These are phyloP conservation scores for Mystacornis crossleyi DNA, from an alignment of 2,113 vertebrate genomes.

Conservation along the genomic window DNA sequence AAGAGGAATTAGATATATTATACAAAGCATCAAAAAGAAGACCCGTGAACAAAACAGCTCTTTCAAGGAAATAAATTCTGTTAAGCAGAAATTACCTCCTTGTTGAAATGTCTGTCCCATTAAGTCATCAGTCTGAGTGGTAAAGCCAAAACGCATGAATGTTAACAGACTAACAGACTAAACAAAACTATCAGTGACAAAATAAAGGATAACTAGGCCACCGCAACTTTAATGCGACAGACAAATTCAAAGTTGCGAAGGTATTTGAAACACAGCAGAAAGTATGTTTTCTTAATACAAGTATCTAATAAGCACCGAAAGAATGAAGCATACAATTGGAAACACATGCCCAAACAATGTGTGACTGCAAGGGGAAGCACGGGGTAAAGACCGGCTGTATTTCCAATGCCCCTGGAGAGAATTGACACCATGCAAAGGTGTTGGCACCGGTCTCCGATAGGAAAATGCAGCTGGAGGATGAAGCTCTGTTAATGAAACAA, in stretches of 20 bases:
- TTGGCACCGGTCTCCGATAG: not conserved
- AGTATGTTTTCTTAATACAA: constrained; percentile 25
- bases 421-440: not conserved
- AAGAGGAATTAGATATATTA: not conserved
- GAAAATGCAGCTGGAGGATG: not conserved
- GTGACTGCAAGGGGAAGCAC: not conserved
- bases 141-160: constrained; percentile 40
- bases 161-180: constrained; percentile 41
- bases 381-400: fast-evolving
- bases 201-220: constrained; percentile 15
- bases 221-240: not conserved
- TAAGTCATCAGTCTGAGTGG: constrained; percentile 6
- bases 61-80: not conserved
- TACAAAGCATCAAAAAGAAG: not conserved
- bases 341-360: not conserved
- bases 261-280: constrained; percentile 29
- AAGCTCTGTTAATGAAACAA: not conserved
- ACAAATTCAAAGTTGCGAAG: constrained; percentile 7
- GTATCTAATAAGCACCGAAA: constrained; percentile 17
- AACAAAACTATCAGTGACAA: constrained; percentile 49
- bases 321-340: constrained; percentile 11
- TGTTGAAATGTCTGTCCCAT: constrained; percentile 33
- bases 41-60: not conserved
- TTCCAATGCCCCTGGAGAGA: not conserved
- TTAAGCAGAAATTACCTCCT: not conserved